Percentiles rank a stretch among this genome's conserved stretches.
Conservation (phyloP, 2,113 vertebrate genomes). For the Serilophus lunatus region DNA sequence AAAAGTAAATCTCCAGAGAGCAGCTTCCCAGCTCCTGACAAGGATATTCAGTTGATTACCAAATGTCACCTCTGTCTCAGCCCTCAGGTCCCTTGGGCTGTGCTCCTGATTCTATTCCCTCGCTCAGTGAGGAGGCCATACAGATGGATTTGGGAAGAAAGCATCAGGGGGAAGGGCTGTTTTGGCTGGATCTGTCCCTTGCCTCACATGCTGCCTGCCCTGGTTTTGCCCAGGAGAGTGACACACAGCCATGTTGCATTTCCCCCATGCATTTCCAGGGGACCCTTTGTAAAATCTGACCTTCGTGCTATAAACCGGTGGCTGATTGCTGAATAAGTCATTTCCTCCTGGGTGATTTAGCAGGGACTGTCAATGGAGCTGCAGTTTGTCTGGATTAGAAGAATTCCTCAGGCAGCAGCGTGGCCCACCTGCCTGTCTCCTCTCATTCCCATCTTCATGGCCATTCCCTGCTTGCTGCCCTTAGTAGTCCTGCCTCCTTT, state of each 20-base stretch:
- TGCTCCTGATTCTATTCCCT: neutral
- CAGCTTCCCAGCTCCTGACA: neutral
- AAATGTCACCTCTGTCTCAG: neutral
- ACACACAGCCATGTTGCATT: neutral
- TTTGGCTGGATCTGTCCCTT: neutral
- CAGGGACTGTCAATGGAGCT: neutral
- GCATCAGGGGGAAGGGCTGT: neutral
- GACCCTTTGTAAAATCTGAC: slow-evolving; percentile 29
- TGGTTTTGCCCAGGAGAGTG: neutral
- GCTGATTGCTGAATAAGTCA: slow-evolving; percentile 15
- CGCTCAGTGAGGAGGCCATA: neutral
- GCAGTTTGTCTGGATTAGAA: slow-evolving; percentile 18
- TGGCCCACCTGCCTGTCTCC: neutral
- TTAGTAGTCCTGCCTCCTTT: neutral
- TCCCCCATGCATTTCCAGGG: neutral
- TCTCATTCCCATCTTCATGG: neutral
- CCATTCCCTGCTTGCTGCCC: neutral
- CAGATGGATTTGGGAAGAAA: neutral
- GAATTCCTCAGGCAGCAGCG: neutral
- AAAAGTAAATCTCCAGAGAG: neutral
- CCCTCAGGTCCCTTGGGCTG: neutral
- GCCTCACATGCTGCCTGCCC: neutral
- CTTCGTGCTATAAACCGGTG: neutral
- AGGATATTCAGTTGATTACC: neutral
- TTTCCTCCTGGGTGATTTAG: slow-evolving; percentile 36